These are phyloP conservation scores for Nymphalis urticae DNA, from an alignment of 2,888 invertebrate genomes.

Conservation along the genomic window DNA sequence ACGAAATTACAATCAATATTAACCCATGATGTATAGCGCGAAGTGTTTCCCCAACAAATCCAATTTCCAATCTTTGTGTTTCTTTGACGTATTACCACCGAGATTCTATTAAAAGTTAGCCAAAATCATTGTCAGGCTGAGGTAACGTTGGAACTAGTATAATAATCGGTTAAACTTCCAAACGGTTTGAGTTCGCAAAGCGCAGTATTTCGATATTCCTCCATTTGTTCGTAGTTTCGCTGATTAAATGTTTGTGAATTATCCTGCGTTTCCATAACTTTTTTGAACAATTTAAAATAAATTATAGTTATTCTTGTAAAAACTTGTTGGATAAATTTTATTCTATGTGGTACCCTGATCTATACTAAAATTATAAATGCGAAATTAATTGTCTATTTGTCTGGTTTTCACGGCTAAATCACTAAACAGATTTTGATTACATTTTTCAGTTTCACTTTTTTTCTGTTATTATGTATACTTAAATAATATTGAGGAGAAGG, in stretches of 20 bases:
- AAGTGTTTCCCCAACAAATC: conserved; percentile 17
- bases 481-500: too few species aligned
- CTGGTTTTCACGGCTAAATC: too few species aligned
- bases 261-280: conserved; percentile 15
- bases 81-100: conserved; percentile 27
- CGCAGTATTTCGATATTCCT: conserved; percentile 36
- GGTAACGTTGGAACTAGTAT: conserved; percentile 40
- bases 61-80: conserved; percentile 29
- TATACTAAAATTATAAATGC: too few species aligned
- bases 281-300: conserved; percentile 5
- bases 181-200: conserved; percentile 41
- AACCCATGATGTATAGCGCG: background rate
- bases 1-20: background rate
- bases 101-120: conserved; percentile 56
- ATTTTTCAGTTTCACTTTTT: too few species aligned
- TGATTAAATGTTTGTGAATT: conserved; percentile 25
- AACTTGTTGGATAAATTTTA: background rate
- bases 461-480: too few species aligned
- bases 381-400: too few species aligned
- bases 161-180: conserved; percentile 42
- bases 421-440: too few species aligned
- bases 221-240: conserved; percentile 28
- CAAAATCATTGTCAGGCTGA: conserved; percentile 53
- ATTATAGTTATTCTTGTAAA: background rate
- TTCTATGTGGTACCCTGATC: too few species aligned